Base-by-base conservation (phyloP, 1,140 invertebrate genomes). In the Stegodyphus mimosarum region DNA sequence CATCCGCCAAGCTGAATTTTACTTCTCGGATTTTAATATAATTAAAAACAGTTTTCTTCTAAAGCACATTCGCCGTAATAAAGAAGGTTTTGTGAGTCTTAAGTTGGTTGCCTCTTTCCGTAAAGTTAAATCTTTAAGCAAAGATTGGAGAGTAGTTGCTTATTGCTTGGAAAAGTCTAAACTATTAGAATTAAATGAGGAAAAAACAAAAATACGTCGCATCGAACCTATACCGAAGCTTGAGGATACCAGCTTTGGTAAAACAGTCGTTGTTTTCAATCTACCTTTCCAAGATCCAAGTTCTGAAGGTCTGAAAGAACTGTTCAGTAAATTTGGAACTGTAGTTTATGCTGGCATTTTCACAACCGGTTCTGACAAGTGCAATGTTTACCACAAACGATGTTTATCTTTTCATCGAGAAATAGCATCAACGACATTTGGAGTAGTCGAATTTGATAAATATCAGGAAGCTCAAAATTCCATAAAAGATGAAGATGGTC, bases 11-110 rank as follows among this genome's bases (percentile, higher is more conserved):
- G 95, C 97, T 7, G 96, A 97, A 91, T 97, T 96, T 90, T 98
- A 98, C 90, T 98, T 99, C 90, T 97, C 96, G 77, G 96, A 98
- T 90, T 96, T 95, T 48, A 97, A 97, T 89, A 96, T 99, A 83
- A 93, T 96, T 2, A 98, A 98, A 90, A 97, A 99, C 90, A 96
- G 96, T 5, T 99, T 99, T 90, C 91, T 99, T 6, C 90, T 98
- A 50, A 99, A 99, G 90, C 97, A 98, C 90, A 96, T 98, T 6
- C 93, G 96, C 52, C 92, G 97, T 50, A 98, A 98, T 89, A 97
- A 97, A 90, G 96, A 97, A 90, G 97, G 97, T 7, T 98, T 95
- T 90, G 96, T 99, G 1, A 97, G 95, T 55, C 91, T 98, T 7
- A 98, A 98, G 90, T 91, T 99, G 7, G 69, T 88, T 15, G 67